Base-by-base conservation (phyloP, 2,888 invertebrate genomes). In the Schrankia costaestrigalis region DNA sequence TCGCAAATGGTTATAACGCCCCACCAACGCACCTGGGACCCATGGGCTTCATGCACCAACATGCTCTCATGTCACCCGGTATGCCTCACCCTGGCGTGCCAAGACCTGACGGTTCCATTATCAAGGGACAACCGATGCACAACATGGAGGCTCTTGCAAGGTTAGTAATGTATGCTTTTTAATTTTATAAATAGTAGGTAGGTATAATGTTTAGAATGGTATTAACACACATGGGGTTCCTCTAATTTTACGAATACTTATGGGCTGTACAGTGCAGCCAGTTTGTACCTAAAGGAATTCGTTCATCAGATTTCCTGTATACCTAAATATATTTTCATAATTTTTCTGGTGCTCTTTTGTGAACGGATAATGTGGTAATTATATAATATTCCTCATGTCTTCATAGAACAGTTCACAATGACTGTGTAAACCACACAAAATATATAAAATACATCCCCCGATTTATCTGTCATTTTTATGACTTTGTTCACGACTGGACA, bases 31-130 rank as follows among this genome's bases (percentile, higher is more conserved):
- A 95, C 79, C 91, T 96, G 59, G 95, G 95, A 72, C 97, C 96
- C 69, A 96, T 97, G 95, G 96, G 96, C 71, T 96, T 97, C 89
- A 96, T 96, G 95, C 96, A 96, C 78, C 92, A 96, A 78, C 95
- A 95, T 76, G 95, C 96, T 39, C 92, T 96, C 53, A 92, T 97
- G 89, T 96, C 96, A 35, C 96, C 97, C 8, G 96, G 96, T 31
- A 94, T 94, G 92, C 94, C 96, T 7, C 96, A 96, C 71, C 95
- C 93, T 30, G 86, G 86, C 4, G 90, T 95, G 52, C 93, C 94
- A 19, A 89, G 96, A 55, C 95, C 94, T 35, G 95, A 95, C 60
- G 94, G 94, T 47, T 93, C 93, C 59, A 92, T 93, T 74, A 93
- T 95, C 80, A 96, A 95, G 80, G 93, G 94, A 57, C 93, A 95